Evolutionary conservation across 2,888 invertebrate species (phyloP), one percentile per base, ranked within the genome.

Genomic region (Chirona hameri): DNA sequence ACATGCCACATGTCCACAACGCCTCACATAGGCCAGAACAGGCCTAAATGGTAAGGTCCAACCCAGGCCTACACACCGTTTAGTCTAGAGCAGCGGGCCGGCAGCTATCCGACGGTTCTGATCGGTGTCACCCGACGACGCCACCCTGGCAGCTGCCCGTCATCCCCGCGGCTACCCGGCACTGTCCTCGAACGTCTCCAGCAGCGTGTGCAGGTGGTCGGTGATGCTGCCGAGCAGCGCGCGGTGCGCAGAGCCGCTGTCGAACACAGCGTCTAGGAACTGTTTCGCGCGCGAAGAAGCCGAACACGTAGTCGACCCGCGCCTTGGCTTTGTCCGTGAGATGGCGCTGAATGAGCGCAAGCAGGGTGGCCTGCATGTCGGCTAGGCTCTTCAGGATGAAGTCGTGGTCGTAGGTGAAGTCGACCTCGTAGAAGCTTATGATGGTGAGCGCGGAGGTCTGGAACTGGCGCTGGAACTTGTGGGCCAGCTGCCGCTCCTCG

Each of bases 361-460:
- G 92, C 84, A 98, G 91, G 82, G 94, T 92, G 85, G 91, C 91
- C 84, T 93, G 93, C 79, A 95, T 94, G 82, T 96, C 95, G 81
- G 91, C 91, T 60, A 98, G 90, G 0, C 84, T 86, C 82, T 87
- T 86, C 80, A 86, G 85, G 72, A 90, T 85, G 85, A 88, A 90
- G 80, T 85, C 86, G 82, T 87, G 87, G 85, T 90, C 90, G 83
- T 88, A 90, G 12, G 89, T 88, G 86, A 88, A 90, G 82, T 90
- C 90, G 79, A 90, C 90, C 86, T 90, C 89, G 84, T 88, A 88
- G 86, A 91, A 91, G 85, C 90, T 90, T 76, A 96, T 94, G 69
- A 97, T 92, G 0, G 96, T 94, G 94, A 97, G 95, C 86, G 95
- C 92, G 81, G 95, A 93, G 84, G 94, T 92, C 90, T 93, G 91